Conservation (phyloP, 2,113 vertebrate species). For the Salvelinus fontinalis region DNA sequence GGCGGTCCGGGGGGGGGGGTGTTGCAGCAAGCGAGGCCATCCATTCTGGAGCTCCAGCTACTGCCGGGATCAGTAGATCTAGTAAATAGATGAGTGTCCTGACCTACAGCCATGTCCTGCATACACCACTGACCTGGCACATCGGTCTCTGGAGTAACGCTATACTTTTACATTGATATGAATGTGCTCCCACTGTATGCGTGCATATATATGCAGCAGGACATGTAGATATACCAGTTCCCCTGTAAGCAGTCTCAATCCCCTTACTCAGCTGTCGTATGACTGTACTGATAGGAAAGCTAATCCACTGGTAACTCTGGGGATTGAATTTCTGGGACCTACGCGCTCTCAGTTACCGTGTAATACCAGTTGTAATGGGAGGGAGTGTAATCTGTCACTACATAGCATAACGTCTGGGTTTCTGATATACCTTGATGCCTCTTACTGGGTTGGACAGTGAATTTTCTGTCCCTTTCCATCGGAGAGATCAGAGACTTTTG, state of each 20-base stretch:
- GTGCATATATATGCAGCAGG: background rate
- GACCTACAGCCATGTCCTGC: slow-evolving; percentile 19
- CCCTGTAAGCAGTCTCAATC: background rate
- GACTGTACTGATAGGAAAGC: no score
- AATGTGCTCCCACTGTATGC: slow-evolving; percentile 1
- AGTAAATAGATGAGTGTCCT: slow-evolving; percentile 15
- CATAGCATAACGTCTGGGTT: background rate
- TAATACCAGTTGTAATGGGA: background rate
- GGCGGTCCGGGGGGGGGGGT: background rate
- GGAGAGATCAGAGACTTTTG: background rate
- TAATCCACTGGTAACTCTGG: background rate
- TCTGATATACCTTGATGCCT: background rate
- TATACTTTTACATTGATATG: slow-evolving; percentile 8
- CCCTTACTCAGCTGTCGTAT: background rate
- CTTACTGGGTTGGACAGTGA: background rate
- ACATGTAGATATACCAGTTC: no score
- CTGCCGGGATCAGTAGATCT: slow-evolving; percentile 21
- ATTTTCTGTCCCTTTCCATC: background rate
- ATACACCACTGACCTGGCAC: slow-evolving; percentile 18
- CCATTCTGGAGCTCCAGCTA: slow-evolving; percentile 18
- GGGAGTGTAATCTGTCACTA: background rate
- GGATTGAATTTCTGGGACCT: background rate
- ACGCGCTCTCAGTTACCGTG: background rate
- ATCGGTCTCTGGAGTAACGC: slow-evolving; percentile 6
- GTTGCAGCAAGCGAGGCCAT: slow-evolving; percentile 1